Evolutionary conservation across 2,113 vertebrate genomes (phyloP), one percentile per base, ranked within the genome.

Genomic region (Silurus asotus): DNA sequence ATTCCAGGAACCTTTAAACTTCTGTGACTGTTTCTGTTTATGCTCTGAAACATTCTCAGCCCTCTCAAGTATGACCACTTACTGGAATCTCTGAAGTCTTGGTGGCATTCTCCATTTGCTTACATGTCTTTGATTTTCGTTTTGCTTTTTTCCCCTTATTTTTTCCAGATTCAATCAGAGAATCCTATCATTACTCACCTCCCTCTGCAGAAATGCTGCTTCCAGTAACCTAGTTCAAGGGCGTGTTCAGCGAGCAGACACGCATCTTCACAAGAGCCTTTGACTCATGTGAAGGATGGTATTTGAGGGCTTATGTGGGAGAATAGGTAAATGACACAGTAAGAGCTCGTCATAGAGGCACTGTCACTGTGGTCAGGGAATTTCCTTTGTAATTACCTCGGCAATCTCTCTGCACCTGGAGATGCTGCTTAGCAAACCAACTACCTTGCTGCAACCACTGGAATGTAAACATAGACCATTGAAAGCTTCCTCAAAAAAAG

Each of bases 391-490:
- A 91, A 91, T 91, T 91, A 90, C 84, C 84, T 77, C 67, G 8
- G 82, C 56, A 65, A 87, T 90, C 86, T 84, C 87, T 88, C 89
- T 83, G 87, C 91, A 92, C 90, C 90, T 92, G 89, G 88, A 88
- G 81, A 88, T 84, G 14, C 79, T 65, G 81, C 89, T 90, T 85
- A 89, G 85, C 90, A 91, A 92, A 92, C 83, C 88, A 84, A 72
- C 87, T 85, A 82, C 89, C 86, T 84, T 87, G 84, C 84, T 88
- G 76, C 58, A 84, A 89, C 81, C 70, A 59, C 82, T 89, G 89
- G 89, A 92, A 91, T 91, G 91, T 90, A 91, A 90, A 92, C 91
- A 91, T 72, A 69, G 65, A 59, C 88, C 88, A 89, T 84, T 87
- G 83, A 88, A 84, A 80, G 70, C 88, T 89, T 90, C 88, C 79